phyloP scores from a whole-genome alignment of 2,113 vertebrate species.

The Myrmophylax atrothorax region DNA sequence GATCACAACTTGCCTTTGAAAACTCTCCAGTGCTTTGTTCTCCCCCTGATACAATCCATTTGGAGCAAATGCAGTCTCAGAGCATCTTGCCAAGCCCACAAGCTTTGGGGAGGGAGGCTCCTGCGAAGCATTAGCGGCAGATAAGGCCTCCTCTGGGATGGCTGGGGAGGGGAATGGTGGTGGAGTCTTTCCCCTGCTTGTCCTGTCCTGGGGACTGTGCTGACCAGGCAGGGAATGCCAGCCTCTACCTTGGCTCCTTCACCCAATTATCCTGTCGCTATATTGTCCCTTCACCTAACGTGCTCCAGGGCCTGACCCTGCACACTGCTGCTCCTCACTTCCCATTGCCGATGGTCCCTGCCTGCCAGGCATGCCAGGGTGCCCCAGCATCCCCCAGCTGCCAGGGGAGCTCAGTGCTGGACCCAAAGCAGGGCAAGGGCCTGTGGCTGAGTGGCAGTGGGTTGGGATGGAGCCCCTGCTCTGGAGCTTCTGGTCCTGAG shows the following conservation, averaged over 20 bases:
- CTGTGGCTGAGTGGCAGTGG: neutral
- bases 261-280: neutral
- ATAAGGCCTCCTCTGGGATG: slow-evolving; percentile 1
- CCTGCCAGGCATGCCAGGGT: rapidly evolving
- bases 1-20: neutral
- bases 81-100: slow-evolving; percentile 30
- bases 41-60: slow-evolving; percentile 46
- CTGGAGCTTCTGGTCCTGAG: neutral
- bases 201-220: neutral
- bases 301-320: neutral
- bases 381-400: neutral
- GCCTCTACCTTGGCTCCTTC: neutral
- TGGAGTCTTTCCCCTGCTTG: neutral
- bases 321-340: neutral
- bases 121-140: neutral
- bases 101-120: slow-evolving; percentile 35
- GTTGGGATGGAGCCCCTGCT: neutral
- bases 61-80: slow-evolving; percentile 52
- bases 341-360: rapidly evolving
- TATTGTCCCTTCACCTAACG: rapidly evolving
- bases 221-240: neutral
- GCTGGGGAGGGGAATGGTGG: neutral
- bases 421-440: neutral
- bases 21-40: slow-evolving; percentile 54
- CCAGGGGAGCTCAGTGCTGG: neutral